These are phyloP conservation scores for Aleiodes testaceus DNA, from an alignment of 2,888 invertebrate genomes.

Conservation along the genomic window DNA sequence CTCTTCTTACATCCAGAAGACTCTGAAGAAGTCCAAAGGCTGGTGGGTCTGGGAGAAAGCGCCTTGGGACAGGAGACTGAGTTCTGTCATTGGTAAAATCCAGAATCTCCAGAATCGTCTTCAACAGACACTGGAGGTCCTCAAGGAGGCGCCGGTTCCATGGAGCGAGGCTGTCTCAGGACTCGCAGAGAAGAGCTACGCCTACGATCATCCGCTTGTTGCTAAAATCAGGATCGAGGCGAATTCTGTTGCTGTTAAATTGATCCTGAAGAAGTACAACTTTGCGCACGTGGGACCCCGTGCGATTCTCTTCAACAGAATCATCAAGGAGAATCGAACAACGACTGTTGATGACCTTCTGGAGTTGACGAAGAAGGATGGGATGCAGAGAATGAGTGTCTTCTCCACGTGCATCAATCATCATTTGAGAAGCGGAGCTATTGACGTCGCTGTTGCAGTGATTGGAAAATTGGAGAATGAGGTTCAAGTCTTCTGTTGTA, in stretches of 20 bases:
- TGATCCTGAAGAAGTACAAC: constrained; percentile 73
- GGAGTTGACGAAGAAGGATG: constrained; percentile 62
- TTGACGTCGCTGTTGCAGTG: constrained; percentile 62
- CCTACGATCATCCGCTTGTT: constrained; percentile 67
- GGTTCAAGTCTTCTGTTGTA: constrained; percentile 57
- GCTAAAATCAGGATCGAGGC: constrained; percentile 67
- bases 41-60: constrained; percentile 69
- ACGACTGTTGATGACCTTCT: constrained; percentile 70
- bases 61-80: constrained; percentile 68
- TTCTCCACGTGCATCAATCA: constrained; percentile 63
- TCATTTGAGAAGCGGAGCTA: constrained; percentile 64
- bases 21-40: constrained; percentile 59
- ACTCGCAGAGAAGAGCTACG: constrained; percentile 63
- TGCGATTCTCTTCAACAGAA: constrained; percentile 64
- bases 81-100: constrained; percentile 62
- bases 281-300: constrained; percentile 67
- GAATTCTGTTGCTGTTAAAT: constrained; percentile 70
- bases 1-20: constrained; percentile 68
- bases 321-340: constrained; percentile 64
- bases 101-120: constrained; percentile 65
- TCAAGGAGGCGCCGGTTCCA: constrained; percentile 70
- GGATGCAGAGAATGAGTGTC: constrained; percentile 58
- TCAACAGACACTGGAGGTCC: constrained; percentile 63
- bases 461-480: constrained; percentile 62
- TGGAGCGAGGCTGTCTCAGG: constrained; percentile 67